phyloP scores from a whole-genome alignment of 2,888 invertebrate genomes.

The Sarcophaga subvicina region DNA sequence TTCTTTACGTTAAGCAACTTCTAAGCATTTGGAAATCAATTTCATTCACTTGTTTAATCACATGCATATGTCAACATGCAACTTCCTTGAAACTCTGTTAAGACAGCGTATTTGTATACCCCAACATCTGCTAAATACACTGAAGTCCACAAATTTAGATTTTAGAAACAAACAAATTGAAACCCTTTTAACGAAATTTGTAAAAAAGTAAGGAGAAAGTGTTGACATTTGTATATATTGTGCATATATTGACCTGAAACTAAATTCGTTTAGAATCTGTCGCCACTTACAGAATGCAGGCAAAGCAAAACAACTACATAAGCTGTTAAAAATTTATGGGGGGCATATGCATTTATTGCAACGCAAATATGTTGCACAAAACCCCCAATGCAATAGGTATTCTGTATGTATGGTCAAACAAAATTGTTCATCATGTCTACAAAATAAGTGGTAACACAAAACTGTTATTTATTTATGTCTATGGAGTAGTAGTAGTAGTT shows the following conservation, averaged over 20 bases:
- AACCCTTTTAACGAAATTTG: too few species aligned
- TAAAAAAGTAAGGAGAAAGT: not conserved
- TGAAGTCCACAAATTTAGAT: too few species aligned
- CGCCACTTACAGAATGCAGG: slow-evolving; percentile 43
- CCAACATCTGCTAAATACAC: too few species aligned
- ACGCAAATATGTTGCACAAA: slow-evolving; percentile 55
- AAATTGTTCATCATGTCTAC: not conserved
- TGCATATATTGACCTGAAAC: slow-evolving; percentile 12
- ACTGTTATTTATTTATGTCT: too few species aligned
- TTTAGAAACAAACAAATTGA: too few species aligned
- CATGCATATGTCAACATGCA: too few species aligned
- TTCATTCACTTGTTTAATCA: too few species aligned
- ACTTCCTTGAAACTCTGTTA: too few species aligned
- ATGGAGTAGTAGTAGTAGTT: too few species aligned
- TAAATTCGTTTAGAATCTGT: slow-evolving; percentile 37
- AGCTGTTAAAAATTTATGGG: slow-evolving; percentile 61
- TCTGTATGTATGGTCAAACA: not conserved
- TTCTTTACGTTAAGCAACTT: too few species aligned
- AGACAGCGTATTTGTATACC: too few species aligned
- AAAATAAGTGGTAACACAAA: not conserved
- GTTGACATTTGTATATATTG: slow-evolving; percentile 16
- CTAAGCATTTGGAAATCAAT: too few species aligned
- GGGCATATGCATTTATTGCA: slow-evolving; percentile 61
- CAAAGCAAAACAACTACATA: slow-evolving; percentile 60
- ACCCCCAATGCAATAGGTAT: slow-evolving; percentile 33